phyloP scores from a whole-genome alignment of 2,113 vertebrate genomes.

The Campylomormyrus tamandua region DNA sequence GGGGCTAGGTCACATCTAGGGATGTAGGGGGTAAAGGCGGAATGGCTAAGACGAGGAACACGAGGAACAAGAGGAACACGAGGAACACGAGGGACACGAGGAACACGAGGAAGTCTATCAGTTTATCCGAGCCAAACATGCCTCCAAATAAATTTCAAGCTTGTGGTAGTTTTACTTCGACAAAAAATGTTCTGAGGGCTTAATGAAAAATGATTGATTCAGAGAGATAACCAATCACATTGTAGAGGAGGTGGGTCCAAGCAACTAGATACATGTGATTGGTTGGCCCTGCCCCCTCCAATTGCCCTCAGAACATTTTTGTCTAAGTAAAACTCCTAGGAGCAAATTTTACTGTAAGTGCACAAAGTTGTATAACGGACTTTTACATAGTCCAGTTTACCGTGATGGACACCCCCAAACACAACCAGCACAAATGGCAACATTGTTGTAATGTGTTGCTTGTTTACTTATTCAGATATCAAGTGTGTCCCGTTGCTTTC shows the following conservation, averaged over 20 bases:
- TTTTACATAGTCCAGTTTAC: background rate
- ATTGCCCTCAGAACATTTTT: no score
- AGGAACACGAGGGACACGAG: background rate
- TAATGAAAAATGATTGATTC: no score
- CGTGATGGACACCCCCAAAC: background rate
- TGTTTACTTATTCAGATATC: background rate
- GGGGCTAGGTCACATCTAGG: background rate
- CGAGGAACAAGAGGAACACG: background rate
- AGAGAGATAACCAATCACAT: no score
- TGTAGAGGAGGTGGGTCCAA: no score
- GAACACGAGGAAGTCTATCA: background rate
- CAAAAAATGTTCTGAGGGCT: no score
- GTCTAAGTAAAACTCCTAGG: no score
- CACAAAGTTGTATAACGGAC: background rate
- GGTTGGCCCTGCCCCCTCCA: no score
- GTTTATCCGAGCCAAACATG: background rate
- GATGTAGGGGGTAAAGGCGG: background rate
- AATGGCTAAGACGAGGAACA: background rate
- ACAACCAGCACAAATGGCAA: background rate
- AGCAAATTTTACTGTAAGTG: background rate
- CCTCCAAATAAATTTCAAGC: background rate
- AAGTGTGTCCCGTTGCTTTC: background rate
- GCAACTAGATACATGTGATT: no score
- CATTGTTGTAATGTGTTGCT: background rate
- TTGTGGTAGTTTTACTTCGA: no score